A percentile compares a stretch with the other conserved stretches of the same genome.
phyloP scores from a whole-genome alignment of 2,113 vertebrate genomes.

The Terrapene triunguis region DNA sequence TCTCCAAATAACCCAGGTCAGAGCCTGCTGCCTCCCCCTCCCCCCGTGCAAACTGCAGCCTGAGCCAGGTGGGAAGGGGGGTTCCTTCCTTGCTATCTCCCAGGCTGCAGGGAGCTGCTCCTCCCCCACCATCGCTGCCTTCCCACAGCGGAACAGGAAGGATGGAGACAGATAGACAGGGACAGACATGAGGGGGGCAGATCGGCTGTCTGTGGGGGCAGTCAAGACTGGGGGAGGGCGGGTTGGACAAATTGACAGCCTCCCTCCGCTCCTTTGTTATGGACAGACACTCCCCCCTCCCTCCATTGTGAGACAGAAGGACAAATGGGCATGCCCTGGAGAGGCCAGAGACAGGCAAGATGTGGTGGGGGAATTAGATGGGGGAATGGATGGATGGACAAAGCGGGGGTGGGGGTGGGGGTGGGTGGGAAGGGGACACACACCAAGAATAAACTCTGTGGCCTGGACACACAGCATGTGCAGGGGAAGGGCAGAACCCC shows the following conservation, averaged over 20 bases:
- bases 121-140: neutral
- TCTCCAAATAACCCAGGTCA: neutral
- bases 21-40: no score
- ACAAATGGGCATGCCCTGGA: neutral
- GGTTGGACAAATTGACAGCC: no score
- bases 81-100: neutral
- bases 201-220: conserved; percentile 60
- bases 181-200: neutral
- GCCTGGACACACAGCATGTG: neutral
- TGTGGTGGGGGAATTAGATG: no score
- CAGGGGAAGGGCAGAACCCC: neutral
- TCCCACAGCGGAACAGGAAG: neutral
- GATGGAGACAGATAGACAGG: neutral
- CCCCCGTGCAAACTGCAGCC: neutral
- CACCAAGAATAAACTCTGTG: neutral
- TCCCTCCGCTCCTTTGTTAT: neutral
- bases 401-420: neutral
- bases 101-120: neutral
- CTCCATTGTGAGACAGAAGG: neutral
- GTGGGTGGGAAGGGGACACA: fast-evolving
- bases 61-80: neutral
- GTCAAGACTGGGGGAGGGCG: conserved; percentile 37
- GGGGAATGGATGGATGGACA: neutral
- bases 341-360: neutral
- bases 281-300: neutral